Conservation (phyloP, 2,888 invertebrate genomes). For the Prosapia bicincta region DNA sequence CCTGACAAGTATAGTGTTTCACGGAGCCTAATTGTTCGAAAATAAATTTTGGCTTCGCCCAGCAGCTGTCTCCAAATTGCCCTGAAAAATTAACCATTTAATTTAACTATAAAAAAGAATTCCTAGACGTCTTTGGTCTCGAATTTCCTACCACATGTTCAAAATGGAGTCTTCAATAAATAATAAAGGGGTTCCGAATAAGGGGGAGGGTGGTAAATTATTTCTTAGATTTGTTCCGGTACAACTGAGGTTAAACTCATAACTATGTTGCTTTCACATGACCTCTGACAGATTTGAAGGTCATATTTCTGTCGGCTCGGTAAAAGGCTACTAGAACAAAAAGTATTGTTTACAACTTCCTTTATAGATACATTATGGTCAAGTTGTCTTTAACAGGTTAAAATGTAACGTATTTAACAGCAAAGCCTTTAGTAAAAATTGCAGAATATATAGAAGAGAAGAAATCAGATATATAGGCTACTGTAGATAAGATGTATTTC, state of each 20-base stretch:
- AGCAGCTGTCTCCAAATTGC: neutral
- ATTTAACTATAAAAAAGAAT: neutral
- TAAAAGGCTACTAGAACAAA: neutral
- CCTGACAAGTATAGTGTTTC: neutral
- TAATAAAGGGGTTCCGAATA: neutral
- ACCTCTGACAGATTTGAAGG: neutral
- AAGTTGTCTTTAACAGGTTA: no score
- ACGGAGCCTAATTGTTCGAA: neutral
- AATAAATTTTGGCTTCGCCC: neutral
- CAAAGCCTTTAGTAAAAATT: no score
- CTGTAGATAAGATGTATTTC: no score
- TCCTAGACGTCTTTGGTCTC: neutral
- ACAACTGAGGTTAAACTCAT: neutral
- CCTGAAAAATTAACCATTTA: neutral
- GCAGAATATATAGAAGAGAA: no score
- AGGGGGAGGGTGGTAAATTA: neutral
- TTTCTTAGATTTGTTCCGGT: neutral
- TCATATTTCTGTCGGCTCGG: neutral
- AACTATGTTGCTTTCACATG: neutral
- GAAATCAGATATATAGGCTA: no score
- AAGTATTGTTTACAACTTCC: neutral
- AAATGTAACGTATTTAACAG: no score
- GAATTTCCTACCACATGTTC: neutral
- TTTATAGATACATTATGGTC: neutral
- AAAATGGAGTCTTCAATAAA: neutral